phyloP scores from a whole-genome alignment of 2,888 invertebrate species.

The Drosophila mettleri region DNA sequence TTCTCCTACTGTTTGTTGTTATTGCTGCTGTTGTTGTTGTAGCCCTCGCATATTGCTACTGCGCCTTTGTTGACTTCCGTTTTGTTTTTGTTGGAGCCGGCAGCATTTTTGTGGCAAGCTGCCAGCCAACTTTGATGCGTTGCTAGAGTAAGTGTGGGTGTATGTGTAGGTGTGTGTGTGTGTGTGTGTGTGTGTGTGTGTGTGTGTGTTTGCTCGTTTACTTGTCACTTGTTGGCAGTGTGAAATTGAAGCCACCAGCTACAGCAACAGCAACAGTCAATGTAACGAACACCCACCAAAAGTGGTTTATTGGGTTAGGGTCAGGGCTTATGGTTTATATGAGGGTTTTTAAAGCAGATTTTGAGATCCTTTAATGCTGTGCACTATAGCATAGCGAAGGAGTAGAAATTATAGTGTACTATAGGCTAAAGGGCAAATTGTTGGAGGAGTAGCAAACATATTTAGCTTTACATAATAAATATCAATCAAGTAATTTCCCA shows the following conservation, averaged over 20 bases:
- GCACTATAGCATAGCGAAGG: not conserved
- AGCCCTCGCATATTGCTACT: constrained; percentile 42
- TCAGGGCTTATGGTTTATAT: constrained; percentile 43
- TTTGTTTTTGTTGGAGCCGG: constrained; percentile 41
- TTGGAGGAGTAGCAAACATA: too few species aligned
- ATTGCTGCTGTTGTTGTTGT: constrained; percentile 19
- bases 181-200: constrained; percentile 5
- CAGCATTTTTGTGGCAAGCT: constrained; percentile 69
- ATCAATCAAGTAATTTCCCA: too few species aligned
- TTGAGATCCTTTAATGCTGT: not conserved
- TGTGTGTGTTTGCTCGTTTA: constrained; percentile 48
- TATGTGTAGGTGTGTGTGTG: constrained; percentile 9
- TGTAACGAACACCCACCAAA: constrained; percentile 50
- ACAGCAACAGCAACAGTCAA: constrained; percentile 36
- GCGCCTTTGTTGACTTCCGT: constrained; percentile 54
- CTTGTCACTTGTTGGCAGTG: constrained; percentile 75
- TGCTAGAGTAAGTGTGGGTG: constrained; percentile 42
- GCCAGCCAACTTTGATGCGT: constrained; percentile 72
- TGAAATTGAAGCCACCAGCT: constrained; percentile 69
- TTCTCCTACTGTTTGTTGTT: constrained; percentile 9
- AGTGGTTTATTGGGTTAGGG: constrained; percentile 72
- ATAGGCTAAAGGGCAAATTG: not conserved
- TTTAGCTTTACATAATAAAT: too few species aligned
- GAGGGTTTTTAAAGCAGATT: constrained; percentile 15
- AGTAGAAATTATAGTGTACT: too few species aligned